Evolutionary conservation across 2,888 invertebrate species (phyloP), one percentile per base, ranked within the genome.

Genomic region (Temnothorax rugatulus): DNA sequence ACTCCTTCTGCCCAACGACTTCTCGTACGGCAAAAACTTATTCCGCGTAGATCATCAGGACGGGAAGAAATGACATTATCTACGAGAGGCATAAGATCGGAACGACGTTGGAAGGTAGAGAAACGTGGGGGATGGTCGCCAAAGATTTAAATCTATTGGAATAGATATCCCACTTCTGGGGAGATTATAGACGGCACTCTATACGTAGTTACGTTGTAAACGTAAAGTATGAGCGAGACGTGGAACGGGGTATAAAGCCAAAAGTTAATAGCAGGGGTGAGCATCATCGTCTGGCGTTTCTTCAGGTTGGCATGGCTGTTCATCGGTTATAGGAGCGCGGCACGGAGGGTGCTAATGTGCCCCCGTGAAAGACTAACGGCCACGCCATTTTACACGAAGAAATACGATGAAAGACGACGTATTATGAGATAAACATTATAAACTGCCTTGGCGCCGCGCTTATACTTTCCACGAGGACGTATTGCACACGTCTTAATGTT

Each of bases 351-450:
- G 82, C 79, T 87, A 87, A 87, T 87, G 84, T 86, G 74, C 59
- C 50, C 64, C 54, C 57, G 79, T 77, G 82, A 87, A 86, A 86
- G 84, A 84, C 86, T 83, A 87, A 87, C 87, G 83, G 84, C 83
- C 63, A 5, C 76, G 73, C 83, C 87, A 86, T 86, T 90, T 87
- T 87, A 77, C 75, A 84, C 79, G 83, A 82, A 83, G 87, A 90
- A 84, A 82, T 84, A 73, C 84, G 82, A 82, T 64, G 85, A 83
- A 64, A 34, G 34, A 88, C 82, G 84, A 73, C 84, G 86, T 81
- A 86, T 89, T 84, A 88, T 85, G 88, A 84, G 86, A 88, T 86
- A 90, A 90, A 90, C 90, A 91, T 86, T 91, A 91, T 89, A 90
- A 91, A 91, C 88, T 85, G 86, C 86, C 69, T 21, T 18, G 59